Evolutionary conservation across 1,140 invertebrate species (phyloP), one percentile per base, ranked within the genome.

Genomic region (Colletes gigas): DNA sequence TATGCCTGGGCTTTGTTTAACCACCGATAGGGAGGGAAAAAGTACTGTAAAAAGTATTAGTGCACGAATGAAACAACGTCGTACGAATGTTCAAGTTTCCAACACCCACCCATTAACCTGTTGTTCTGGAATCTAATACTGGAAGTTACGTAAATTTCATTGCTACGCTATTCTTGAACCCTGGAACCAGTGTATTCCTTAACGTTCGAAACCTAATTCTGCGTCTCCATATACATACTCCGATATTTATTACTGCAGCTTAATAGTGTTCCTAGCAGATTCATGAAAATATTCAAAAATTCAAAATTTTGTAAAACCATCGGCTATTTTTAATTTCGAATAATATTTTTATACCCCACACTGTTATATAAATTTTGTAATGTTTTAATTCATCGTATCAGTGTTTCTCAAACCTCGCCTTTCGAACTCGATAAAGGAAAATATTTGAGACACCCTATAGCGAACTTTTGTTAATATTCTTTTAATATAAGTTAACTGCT

Each of bases 1-100:
- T 47, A 52, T 30, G 12, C 30, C 15, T 52, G 55, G 30, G 21
- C 54, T 78, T 12, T 85, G 57, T 62, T 74, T 52, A n/a, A 4
- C 19, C 15, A 44, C 65, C 59, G 14, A 6, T n/a, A 30, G 30
- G 30, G 30, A 2, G 30, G 54, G 30, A 77, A 63, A 75, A 77
- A 62, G 54, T 55, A 55, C n/a, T 44, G 15, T 0, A n/a, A 30
- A n/a, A 57, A 30, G 12, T 12, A 57, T 19, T 21, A 4, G 7
- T 15, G 14, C 8, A 9, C 3, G 21, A 17, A 54, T n/a, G 39
- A 3, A 41, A 39, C 19, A 9, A 68, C 21, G 10, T 6, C 4
- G 4, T 41, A 9, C 9, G 41, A 10, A 17, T 17, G 41, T n/a
- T 15, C 3, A 4, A 63, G 10, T 41, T 39, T 62, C 14, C 14